Evolutionary conservation across 2,888 invertebrate species (phyloP).

Genomic region (Noctua janthe): DNA sequence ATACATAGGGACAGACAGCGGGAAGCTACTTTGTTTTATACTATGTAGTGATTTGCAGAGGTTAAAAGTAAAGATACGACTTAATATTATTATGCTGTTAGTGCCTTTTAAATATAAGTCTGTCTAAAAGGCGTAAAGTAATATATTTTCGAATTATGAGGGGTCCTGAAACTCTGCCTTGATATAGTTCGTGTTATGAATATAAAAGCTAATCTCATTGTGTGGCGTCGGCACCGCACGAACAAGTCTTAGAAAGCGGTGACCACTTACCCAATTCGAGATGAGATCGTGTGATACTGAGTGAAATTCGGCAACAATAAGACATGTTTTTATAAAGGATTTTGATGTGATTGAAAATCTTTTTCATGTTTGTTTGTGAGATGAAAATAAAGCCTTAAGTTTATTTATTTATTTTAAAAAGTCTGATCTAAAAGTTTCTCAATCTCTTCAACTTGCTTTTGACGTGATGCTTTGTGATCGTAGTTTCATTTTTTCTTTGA

Average conservation of each 20-base stretch:
- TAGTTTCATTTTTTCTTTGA: neutral
- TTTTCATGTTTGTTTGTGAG: slow-evolving; percentile 23
- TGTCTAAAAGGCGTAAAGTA: neutral
- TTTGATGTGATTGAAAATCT: slow-evolving; percentile 32
- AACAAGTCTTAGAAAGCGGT: slow-evolving; percentile 17
- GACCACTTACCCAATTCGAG: slow-evolving; percentile 32
- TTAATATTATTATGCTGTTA: neutral
- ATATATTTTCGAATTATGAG: slow-evolving; percentile 19
- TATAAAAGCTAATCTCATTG: slow-evolving; percentile 47
- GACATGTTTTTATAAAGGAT: neutral
- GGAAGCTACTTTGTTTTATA: neutral
- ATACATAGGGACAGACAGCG: too few relatives aligned
- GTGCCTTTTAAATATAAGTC: slow-evolving; percentile 3
- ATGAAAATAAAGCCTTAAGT: slow-evolving; percentile 8
- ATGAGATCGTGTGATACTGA: slow-evolving; percentile 27
- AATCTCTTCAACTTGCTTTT: slow-evolving; percentile 17
- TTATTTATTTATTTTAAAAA: slow-evolving; percentile 26
- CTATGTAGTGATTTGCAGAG: neutral
- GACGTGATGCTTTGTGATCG: slow-evolving; percentile 3
- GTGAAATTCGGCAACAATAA: slow-evolving; percentile 22
- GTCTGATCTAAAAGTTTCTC: slow-evolving; percentile 9
- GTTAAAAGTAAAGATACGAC: neutral
- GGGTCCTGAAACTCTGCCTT: slow-evolving; percentile 12
- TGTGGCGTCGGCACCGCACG: slow-evolving; percentile 30
- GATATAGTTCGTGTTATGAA: slow-evolving; percentile 43